A percentile compares a stretch with the other conserved stretches of the same genome.
Conservation (phyloP, 2,113 vertebrate genomes). For the Martes martes region DNA sequence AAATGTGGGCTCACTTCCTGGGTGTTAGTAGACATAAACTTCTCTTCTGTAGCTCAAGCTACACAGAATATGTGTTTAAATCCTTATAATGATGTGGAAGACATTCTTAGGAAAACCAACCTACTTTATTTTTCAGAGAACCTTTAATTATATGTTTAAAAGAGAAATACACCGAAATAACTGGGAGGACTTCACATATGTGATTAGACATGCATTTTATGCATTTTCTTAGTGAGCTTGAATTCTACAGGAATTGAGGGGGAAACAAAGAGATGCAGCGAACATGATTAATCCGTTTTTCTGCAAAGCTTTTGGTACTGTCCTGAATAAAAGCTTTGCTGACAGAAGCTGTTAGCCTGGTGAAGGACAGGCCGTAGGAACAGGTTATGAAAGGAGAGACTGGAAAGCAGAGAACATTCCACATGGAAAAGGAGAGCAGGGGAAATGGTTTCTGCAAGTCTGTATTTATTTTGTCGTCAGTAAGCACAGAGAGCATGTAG, state of each 20-base stretch:
- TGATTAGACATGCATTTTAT: constrained; percentile 55
- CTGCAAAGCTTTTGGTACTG: constrained; percentile 52
- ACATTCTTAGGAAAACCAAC: not conserved
- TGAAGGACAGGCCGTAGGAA: not conserved
- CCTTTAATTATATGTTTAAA: constrained; percentile 35
- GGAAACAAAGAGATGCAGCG: constrained; percentile 56
- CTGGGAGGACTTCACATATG: constrained; percentile 41
- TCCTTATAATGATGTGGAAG: not conserved
- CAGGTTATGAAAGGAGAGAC: constrained; percentile 28
- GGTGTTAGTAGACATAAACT: not conserved
- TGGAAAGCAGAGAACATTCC: constrained; percentile 1
- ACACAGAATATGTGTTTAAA: not conserved
- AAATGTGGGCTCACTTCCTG: not conserved
- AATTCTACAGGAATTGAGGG: constrained; percentile 31
- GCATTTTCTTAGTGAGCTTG: constrained; percentile 55
- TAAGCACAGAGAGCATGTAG: not conserved
- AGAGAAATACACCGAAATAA: constrained; percentile 21
- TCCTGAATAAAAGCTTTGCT: constrained; percentile 46
- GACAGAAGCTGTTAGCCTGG: constrained; percentile 53
- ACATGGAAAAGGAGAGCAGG: not conserved
- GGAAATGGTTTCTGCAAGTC: constrained; percentile 19
- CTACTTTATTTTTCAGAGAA: constrained; percentile 28
- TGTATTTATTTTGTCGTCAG: constrained; percentile 39
- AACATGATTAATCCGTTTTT: constrained; percentile 56
- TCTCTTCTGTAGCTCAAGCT: not conserved